A percentile compares a stretch with the other conserved stretches of the same genome.
Evolutionary conservation across 2,888 invertebrate genomes (phyloP).

Genomic region (Megastigmus dorsalis): DNA sequence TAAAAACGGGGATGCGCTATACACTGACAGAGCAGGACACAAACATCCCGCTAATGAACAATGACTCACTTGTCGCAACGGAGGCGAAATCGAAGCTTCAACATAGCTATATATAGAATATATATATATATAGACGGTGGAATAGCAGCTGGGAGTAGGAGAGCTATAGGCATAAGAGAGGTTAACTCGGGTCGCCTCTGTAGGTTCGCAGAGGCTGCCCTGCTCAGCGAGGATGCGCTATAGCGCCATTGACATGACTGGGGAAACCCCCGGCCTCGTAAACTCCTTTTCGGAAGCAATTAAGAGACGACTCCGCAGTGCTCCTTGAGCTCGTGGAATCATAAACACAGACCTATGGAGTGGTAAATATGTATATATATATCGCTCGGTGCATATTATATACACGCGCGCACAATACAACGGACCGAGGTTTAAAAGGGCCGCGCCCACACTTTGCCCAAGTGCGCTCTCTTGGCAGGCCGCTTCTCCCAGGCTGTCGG

Average conservation of each 20-base stretch:
- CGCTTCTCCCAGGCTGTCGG: too few relatives aligned
- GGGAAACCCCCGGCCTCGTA: constrained; percentile 17
- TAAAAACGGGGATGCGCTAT: not conserved
- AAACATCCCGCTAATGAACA: not conserved
- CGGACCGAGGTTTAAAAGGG: not conserved
- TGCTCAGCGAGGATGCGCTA: not conserved
- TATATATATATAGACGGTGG: too few relatives aligned
- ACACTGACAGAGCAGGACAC: not conserved
- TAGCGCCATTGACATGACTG: not conserved
- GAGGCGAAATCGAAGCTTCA: not conserved
- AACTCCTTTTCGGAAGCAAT: constrained; percentile 32
- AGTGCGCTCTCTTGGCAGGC: not conserved
- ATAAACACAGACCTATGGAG: constrained; percentile 9
- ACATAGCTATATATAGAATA: too few relatives aligned
- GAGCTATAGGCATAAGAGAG: not conserved
- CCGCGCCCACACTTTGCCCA: not conserved
- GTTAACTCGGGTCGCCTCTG: not conserved
- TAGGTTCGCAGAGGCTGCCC: not conserved
- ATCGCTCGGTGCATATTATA: too few relatives aligned
- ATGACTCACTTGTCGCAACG: constrained; percentile 26
- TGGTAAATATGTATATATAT: not conserved
- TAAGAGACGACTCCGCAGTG: not conserved
- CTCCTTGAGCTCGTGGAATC: not conserved
- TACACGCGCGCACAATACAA: not conserved
- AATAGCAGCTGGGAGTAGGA: not conserved